These are phyloP conservation scores for Perodicticus potto DNA, from an alignment of 2,797 vertebrate species.

Conservation along the genomic window DNA sequence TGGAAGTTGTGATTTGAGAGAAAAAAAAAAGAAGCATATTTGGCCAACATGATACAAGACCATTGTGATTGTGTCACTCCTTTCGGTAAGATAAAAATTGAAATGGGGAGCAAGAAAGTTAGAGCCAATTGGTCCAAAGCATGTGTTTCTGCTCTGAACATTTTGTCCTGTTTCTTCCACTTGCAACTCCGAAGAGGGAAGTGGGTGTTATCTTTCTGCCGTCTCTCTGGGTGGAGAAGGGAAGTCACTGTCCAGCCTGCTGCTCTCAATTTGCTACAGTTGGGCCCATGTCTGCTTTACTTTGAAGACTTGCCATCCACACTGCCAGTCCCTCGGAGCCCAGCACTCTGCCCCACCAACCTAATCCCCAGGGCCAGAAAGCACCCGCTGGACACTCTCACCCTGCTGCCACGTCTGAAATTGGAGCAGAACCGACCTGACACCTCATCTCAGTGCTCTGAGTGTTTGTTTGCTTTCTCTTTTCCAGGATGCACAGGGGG, in stretches of 20 bases:
- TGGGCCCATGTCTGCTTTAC: neutral
- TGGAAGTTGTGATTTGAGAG: neutral
- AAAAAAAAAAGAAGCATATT: neutral
- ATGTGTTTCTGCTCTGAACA: neutral
- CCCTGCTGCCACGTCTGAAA: neutral
- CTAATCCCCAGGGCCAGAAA: neutral
- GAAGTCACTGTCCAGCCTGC: neutral
- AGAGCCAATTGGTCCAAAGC: neutral
- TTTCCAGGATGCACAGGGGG: neutral
- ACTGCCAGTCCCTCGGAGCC: too few relatives aligned
- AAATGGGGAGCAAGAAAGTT: neutral
- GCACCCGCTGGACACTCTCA: neutral
- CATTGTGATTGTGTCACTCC: neutral
- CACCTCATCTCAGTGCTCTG: too few relatives aligned
- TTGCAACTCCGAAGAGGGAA: neutral
- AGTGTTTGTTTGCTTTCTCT: neutral
- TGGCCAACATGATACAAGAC: neutral
- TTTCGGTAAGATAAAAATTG: neutral
- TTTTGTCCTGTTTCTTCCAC: neutral
- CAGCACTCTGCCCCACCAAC: neutral
- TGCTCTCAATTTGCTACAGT: neutral
- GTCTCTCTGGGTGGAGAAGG: neutral
- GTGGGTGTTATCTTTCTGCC: neutral
- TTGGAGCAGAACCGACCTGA: neutral
- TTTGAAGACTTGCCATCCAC: neutral